phyloP scores from a whole-genome alignment of 2,113 vertebrate genomes.

The Boleophthalmus pectinirostris region DNA sequence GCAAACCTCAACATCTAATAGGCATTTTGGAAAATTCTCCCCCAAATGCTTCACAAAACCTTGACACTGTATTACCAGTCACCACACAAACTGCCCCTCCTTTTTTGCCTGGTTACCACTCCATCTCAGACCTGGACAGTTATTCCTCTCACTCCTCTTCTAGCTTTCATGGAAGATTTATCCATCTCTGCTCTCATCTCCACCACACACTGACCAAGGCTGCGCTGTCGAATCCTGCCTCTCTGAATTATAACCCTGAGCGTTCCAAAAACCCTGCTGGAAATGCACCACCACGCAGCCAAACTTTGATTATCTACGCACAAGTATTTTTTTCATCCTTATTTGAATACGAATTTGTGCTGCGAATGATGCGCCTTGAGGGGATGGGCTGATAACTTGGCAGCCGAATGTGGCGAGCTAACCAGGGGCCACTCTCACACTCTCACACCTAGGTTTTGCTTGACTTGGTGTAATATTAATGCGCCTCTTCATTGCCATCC shows the following conservation, averaged over 20 bases:
- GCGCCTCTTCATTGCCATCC: constrained; percentile 35
- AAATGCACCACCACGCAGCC: constrained; percentile 55
- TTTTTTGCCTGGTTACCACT: constrained; percentile 7
- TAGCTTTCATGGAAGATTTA: constrained; percentile 59
- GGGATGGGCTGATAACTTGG: constrained; percentile 48
- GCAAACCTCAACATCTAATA: not conserved
- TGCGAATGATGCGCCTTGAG: constrained; percentile 45
- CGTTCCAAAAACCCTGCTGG: constrained; percentile 48
- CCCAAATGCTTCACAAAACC: not conserved
- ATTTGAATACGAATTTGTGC: constrained; percentile 47
- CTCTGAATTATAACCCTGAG: constrained; percentile 56
- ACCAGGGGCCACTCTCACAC: constrained; percentile 64
- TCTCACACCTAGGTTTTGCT: constrained; percentile 58
- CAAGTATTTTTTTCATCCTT: constrained; percentile 35
- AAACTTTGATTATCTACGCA: constrained; percentile 56
- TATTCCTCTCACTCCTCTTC: constrained; percentile 51
- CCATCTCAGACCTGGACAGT: constrained; percentile 18
- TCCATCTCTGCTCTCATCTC: constrained; percentile 53
- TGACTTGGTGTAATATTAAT: constrained; percentile 61
- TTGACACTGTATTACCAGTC: not conserved
- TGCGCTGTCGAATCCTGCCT: constrained; percentile 41
- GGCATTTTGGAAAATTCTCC: not conserved
- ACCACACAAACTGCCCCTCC: not conserved
- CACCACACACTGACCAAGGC: constrained; percentile 48
- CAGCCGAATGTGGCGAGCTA: constrained; percentile 39